phyloP scores from a whole-genome alignment of 2,888 invertebrate genomes.

The Mongoloraphidia duomilia region DNA sequence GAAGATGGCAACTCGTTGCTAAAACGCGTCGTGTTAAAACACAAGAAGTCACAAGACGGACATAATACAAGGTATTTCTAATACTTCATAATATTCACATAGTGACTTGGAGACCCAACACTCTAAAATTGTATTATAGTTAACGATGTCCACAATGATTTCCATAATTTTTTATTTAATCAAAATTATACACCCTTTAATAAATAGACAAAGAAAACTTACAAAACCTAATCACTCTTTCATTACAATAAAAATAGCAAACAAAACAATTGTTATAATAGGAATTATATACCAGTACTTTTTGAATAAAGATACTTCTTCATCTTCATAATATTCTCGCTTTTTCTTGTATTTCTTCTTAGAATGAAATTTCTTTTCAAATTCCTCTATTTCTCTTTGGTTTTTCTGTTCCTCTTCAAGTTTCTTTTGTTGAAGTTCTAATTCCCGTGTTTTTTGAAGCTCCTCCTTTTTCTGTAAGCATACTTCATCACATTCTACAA shows the following conservation, averaged over 20 bases:
- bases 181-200: no score
- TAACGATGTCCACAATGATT: no score
- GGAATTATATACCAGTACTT: constrained; percentile 27
- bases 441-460: constrained; percentile 36
- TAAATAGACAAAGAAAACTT: no score
- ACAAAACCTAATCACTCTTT: no score
- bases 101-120: no score
- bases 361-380: constrained; percentile 55
- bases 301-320: constrained; percentile 24
- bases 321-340: constrained; percentile 27
- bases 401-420: constrained; percentile 52
- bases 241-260: constrained; percentile 22
- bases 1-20: no score
- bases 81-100: no score
- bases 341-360: constrained; percentile 44
- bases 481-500: constrained; percentile 45
- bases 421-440: constrained; percentile 39
- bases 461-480: constrained; percentile 44
- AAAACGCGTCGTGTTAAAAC: no score
- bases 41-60: no score
- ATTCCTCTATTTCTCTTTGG: constrained; percentile 57
- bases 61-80: no score
- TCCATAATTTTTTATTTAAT: no score
- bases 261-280: constrained; percentile 21
- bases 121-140: no score